phyloP scores from a whole-genome alignment of 2,113 vertebrate genomes.

The Dissostichus mawsoni region DNA sequence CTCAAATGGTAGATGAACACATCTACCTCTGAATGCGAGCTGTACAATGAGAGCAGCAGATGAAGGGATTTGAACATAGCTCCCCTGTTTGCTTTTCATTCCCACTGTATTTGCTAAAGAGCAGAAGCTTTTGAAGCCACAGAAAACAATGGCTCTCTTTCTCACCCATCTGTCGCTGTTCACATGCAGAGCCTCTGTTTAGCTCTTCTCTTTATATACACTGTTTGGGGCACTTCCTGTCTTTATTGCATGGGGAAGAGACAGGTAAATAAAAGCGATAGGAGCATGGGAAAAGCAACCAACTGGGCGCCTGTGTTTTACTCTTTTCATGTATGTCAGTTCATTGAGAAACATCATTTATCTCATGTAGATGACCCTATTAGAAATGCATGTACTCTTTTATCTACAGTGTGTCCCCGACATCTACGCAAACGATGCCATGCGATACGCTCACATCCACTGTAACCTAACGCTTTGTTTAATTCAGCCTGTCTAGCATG shows the following conservation, averaged over 20 bases:
- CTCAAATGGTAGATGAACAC: background rate
- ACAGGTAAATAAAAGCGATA: background rate
- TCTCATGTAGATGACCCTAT: background rate
- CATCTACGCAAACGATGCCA: conserved; percentile 24
- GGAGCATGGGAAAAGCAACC: background rate
- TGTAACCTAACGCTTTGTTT: conserved; percentile 57
- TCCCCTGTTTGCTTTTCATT: conserved; percentile 40
- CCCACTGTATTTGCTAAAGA: conserved; percentile 59
- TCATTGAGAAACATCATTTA: background rate
- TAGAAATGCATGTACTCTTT: background rate
- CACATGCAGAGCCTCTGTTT: background rate
- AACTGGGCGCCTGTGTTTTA: background rate
- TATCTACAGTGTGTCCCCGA: background rate
- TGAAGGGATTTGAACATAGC: conserved; percentile 24
- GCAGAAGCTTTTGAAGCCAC: conserved; percentile 34
- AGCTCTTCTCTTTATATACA: background rate
- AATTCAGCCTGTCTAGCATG: conserved; percentile 32
- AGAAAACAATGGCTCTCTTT: conserved; percentile 48
- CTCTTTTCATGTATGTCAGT: background rate
- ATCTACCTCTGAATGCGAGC: background rate
- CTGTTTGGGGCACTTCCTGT: background rate
- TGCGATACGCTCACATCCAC: conserved; percentile 7
- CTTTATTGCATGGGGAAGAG: background rate
- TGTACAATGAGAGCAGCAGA: conserved; percentile 30
- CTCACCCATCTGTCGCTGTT: conserved; percentile 37